Percentiles rank a stretch among this genome's conserved stretches.
Conservation (phyloP, 2,113 vertebrate species). For the Albula glossodonta region DNA sequence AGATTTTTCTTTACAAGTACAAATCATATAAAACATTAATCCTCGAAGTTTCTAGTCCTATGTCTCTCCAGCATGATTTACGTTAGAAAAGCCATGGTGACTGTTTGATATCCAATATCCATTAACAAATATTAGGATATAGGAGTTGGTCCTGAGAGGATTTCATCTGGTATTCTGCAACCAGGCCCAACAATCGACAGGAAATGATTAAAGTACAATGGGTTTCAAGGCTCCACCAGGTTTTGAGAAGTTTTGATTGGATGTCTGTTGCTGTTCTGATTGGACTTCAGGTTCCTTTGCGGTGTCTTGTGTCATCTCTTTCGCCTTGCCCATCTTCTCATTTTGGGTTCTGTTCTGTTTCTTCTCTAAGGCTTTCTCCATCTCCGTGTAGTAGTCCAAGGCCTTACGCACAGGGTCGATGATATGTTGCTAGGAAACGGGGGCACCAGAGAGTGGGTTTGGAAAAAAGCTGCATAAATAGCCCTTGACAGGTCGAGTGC, state of each 20-base stretch:
- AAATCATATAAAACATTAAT: neutral
- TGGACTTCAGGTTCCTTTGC: constrained; percentile 11
- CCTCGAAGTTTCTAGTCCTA: neutral
- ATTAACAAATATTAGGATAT: neutral
- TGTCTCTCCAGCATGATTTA: neutral
- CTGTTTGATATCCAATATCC: neutral
- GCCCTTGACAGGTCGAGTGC: neutral
- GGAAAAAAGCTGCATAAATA: neutral
- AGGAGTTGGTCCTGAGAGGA: neutral
- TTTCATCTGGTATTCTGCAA: too few species aligned
- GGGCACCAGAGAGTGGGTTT: neutral
- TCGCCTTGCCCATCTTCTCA: constrained; percentile 52
- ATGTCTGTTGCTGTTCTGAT: constrained; percentile 15
- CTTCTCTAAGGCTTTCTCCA: constrained; percentile 74
- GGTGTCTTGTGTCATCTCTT: constrained; percentile 32
- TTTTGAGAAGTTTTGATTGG: constrained; percentile 27
- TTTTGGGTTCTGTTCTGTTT: constrained; percentile 58
- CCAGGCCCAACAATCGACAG: too few species aligned
- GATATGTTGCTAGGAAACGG: constrained; percentile 67
- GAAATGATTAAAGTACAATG: too few species aligned
- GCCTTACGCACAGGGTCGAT: constrained; percentile 73
- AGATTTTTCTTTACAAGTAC: neutral
- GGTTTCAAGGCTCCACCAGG: neutral
- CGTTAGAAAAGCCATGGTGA: neutral
- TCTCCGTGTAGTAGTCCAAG: constrained; percentile 76